These are phyloP conservation scores for Semaprochilodus insignis DNA, from an alignment of 2,797 vertebrate species.

Conservation along the genomic window DNA sequence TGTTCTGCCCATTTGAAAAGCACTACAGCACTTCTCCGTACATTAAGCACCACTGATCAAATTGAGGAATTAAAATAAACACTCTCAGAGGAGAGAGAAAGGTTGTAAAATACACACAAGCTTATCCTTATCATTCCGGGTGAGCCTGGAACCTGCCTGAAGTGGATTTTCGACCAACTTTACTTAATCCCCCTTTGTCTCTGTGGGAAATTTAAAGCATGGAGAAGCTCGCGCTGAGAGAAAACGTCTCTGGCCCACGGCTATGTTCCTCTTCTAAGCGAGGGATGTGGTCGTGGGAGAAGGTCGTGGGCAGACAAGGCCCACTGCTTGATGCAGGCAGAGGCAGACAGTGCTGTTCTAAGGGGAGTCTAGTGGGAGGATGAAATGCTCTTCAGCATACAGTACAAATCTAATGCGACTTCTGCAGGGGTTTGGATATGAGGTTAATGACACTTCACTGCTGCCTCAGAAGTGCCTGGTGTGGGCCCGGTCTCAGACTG, in stretches of 20 bases:
- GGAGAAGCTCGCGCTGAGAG: conserved; percentile 18
- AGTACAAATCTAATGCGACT: conserved; percentile 38
- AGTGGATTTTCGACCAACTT: conserved; percentile 39
- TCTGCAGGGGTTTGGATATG: conserved; percentile 34
- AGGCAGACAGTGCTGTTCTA: conserved; percentile 37
- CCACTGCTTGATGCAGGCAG: conserved; percentile 13
- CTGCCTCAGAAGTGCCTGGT: conserved; percentile 14
- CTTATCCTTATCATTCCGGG: conserved; percentile 36
- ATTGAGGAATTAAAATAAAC: conserved; percentile 21
- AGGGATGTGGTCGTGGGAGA: conserved; percentile 33
- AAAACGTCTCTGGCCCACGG: conserved; percentile 23
- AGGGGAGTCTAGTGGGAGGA: conserved; percentile 14
- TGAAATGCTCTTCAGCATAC: conserved; percentile 15
- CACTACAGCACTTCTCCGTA: neutral
- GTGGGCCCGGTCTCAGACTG: conserved; percentile 20
- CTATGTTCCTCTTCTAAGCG: conserved; percentile 32
- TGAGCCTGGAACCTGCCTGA: conserved; percentile 32
- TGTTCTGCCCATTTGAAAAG: neutral
- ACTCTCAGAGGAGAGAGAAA: conserved; percentile 6
- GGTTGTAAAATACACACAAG: conserved; percentile 12
- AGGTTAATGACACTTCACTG: conserved; percentile 43
- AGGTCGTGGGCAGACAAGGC: conserved; percentile 37
- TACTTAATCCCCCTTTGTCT: conserved; percentile 48
- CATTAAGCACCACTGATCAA: conserved; percentile 14
- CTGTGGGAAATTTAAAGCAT: conserved; percentile 41